Evolutionary conservation across 1,140 invertebrate genomes (phyloP), one percentile per base, ranked within the genome.

Genomic region (Diabrotica undecimpunctata): DNA sequence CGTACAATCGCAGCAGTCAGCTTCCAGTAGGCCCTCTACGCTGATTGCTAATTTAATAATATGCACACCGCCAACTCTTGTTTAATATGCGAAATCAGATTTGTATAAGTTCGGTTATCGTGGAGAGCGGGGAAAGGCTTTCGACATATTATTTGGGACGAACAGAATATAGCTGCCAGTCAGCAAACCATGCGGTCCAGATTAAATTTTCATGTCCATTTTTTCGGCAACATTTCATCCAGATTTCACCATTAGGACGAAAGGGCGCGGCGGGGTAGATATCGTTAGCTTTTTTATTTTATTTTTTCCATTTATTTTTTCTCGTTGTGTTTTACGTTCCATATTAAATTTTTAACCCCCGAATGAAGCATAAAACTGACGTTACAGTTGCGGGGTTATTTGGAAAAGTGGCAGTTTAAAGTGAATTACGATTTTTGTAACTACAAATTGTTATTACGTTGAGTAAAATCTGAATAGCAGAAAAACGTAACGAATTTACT

Each of bases 21-120:
- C 39, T 25, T 25, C 11, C 62, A n/a, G 39, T 46, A 37, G 56
- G 35, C 41, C 51, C 62, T 64, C 51, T 54, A 52, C 64, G 66
- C 72, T 75, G 74, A 74, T 75, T 75, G 72, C 71, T 75, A 75
- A 75, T 75, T 75, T 72, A 75, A 75, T 75, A 75, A 74, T 73
- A 75, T 73, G 71, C 71, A 74, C 70, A 73, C 74, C 74, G 68
- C 71, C 71, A 73, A 67, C 71, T 74, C 72, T 70, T 73, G 74
- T 72, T 73, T 71, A 72, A 71, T 74, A 68, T 71, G 72, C 72
- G 68, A 70, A 72, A 72, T 72, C 70, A 67, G 70, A 72, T 72
- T 74, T 72, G 71, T 71, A 69, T 71, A 73, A 73, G 72, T 73
- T 73, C 55, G 35, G 51, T 62, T 64, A 62, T 62, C 61, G 36